Conservation (phyloP, 2,113 vertebrate species). For the Brevimyrus niger region DNA sequence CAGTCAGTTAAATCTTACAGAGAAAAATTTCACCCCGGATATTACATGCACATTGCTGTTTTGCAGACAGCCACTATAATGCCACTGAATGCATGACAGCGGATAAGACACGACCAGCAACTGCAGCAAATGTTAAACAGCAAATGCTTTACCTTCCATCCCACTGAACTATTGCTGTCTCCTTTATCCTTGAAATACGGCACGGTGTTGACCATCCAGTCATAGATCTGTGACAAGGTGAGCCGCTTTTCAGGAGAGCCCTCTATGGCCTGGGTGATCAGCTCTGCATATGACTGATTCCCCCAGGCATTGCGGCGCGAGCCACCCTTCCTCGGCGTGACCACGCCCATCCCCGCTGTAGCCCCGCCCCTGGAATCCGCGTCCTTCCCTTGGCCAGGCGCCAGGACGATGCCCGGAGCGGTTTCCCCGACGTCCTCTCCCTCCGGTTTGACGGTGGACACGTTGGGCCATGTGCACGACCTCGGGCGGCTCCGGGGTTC, state of each 20-base stretch:
- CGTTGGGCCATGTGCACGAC: conserved; percentile 54
- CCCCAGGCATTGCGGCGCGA: conserved; percentile 64
- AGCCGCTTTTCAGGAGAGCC: conserved; percentile 63
- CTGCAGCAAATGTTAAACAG: neutral
- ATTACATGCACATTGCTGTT: neutral
- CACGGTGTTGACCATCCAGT: conserved; percentile 64
- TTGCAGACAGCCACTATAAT: neutral
- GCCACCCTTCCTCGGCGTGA: conserved; percentile 50
- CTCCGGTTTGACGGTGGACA: conserved; percentile 29
- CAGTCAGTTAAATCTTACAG: neutral
- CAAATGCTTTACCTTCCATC: conserved; percentile 63
- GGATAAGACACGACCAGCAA: neutral
- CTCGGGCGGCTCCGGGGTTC: conserved; percentile 52
- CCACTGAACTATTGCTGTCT: conserved; percentile 61
- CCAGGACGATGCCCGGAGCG: conserved; percentile 19
- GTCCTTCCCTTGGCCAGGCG: conserved; percentile 30
- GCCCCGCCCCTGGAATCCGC: conserved; percentile 38
- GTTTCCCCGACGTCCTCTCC: conserved; percentile 1
- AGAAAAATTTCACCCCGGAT: neutral
- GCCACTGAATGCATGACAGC: neutral
- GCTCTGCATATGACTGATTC: conserved; percentile 59
- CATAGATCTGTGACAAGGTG: conserved; percentile 65
- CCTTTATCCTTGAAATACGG: conserved; percentile 63
- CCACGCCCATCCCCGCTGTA: conserved; percentile 36
- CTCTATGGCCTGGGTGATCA: conserved; percentile 69